Base-by-base conservation (phyloP, 2,797 vertebrate genomes). In the Bradypus variegatus region DNA sequence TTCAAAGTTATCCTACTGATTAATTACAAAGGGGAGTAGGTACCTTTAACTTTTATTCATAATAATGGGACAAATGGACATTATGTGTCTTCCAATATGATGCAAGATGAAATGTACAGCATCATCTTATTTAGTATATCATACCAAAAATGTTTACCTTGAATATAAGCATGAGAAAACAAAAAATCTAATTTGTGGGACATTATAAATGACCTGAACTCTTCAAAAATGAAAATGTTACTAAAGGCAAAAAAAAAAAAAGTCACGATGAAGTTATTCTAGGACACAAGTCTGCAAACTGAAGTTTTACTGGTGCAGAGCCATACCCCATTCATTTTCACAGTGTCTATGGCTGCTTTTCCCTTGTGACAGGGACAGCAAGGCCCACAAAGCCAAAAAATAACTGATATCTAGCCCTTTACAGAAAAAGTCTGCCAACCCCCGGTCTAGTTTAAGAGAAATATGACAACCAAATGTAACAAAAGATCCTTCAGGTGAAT, bases 141-240 rank as follows among this genome's bases (percentile, higher is more conserved):
- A 58, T 80, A 67, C 23, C 29, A 76, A 91, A 82, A 92, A 92
- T 38, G 58, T 88, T 77, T 76, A 78, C 15, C 15, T 10, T 84
- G 38, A 50, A 78, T 73, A 79, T 82, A 81, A 88, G 31, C 33
- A 79, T 53, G 13, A 90, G 55, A 81, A 80, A 93, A 92, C 41
- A 88, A 75, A 64, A 91, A 93, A 77, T 83, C 27, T 62, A 55
- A 83, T 45, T 84, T 93, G 70, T 38, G 14, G 5, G 60, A 89
- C 48, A 87, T 38, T 89, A 19, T 65, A 93, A 89, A 31, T 50
- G 23, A 36, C 18, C 48, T 67, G 2, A 27, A 81, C 48, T 88
- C 78, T 91, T 90, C n/a, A 89, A 86, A 50, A 85, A 92, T 80
- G n/a, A 90, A 83, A 86, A 89, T 83, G 15, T 33, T 69, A 67